Percentiles rank a stretch among this genome's conserved stretches.
phyloP scores from a whole-genome alignment of 2,113 vertebrate genomes.

The Ophthalmotilapia sp. region DNA sequence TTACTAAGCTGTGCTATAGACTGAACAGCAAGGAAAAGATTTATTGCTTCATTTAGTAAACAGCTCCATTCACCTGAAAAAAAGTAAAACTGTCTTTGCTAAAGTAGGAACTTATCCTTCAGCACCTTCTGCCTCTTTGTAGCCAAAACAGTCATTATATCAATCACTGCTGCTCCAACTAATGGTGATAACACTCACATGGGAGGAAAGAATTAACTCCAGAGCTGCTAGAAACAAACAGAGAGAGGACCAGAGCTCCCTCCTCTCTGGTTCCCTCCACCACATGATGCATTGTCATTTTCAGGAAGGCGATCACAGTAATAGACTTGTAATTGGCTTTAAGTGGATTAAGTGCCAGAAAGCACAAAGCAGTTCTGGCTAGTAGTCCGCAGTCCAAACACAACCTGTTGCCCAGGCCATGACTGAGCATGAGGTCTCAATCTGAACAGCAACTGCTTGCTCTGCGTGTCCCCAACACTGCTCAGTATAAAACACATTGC shows the following conservation, averaged over 20 bases:
- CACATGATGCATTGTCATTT: conserved; percentile 54
- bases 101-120: conserved; percentile 51
- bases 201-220: background rate
- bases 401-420: conserved; percentile 17
- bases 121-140: conserved; percentile 24
- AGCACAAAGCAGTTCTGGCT: conserved; percentile 16
- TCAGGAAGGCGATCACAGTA: conserved; percentile 60
- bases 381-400: conserved; percentile 26
- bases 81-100: background rate
- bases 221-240: background rate
- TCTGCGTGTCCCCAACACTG: background rate
- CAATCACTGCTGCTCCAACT: background rate
- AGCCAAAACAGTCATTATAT: conserved; percentile 52
- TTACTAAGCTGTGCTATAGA: background rate
- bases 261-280: conserved; percentile 4
- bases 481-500: background rate
- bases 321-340: conserved; percentile 73
- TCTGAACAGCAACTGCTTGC: conserved; percentile 17
- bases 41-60: background rate
- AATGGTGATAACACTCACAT: conserved; percentile 27
- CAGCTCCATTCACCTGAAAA: background rate
- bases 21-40: background rate
- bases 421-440: conserved; percentile 41
- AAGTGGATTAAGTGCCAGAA: conserved; percentile 62
- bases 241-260: background rate